Percentiles rank a stretch among this genome's conserved stretches.
Evolutionary conservation across 1,140 invertebrate genomes (phyloP).

Genomic region (Brachionus plicatilis): DNA sequence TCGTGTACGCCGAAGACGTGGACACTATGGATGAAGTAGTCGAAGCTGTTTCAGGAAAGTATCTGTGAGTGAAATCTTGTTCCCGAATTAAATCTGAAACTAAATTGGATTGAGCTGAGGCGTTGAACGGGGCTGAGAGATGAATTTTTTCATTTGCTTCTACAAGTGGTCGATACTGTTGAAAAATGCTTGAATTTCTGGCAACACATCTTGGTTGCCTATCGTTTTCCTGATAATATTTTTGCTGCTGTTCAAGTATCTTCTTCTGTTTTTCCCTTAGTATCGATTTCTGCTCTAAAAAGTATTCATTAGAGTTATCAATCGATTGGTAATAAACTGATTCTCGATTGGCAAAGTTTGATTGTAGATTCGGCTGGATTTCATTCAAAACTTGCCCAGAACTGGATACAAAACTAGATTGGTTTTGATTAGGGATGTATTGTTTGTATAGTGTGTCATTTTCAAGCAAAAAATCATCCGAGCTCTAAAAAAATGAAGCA

Average conservation of each 20-base stretch:
- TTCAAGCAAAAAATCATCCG: slow-evolving; percentile 9
- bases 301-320: neutral
- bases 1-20: neutral
- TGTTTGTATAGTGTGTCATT: slow-evolving; percentile 25
- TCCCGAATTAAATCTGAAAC: neutral
- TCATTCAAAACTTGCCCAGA: neutral
- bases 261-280: slow-evolving; percentile 26
- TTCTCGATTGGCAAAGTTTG: slow-evolving; percentile 17
- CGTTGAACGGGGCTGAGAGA: neutral
- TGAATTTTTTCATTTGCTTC: neutral
- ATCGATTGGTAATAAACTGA: slow-evolving; percentile 26
- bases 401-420: neutral
- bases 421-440: neutral
- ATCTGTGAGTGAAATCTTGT: neutral
- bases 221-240: slow-evolving; percentile 7
- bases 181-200: neutral
- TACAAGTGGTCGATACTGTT: neutral
- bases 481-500: neutral
- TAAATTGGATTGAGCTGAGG: neutral
- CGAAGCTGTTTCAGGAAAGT: slow-evolving; percentile 6
- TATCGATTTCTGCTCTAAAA: neutral
- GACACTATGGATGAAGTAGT: neutral
- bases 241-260: slow-evolving; percentile 32
- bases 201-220: neutral
- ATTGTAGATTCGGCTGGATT: neutral